These are phyloP conservation scores for Dryocosmus kuriphilus DNA, from an alignment of 2,888 invertebrate genomes.

Conservation along the genomic window DNA sequence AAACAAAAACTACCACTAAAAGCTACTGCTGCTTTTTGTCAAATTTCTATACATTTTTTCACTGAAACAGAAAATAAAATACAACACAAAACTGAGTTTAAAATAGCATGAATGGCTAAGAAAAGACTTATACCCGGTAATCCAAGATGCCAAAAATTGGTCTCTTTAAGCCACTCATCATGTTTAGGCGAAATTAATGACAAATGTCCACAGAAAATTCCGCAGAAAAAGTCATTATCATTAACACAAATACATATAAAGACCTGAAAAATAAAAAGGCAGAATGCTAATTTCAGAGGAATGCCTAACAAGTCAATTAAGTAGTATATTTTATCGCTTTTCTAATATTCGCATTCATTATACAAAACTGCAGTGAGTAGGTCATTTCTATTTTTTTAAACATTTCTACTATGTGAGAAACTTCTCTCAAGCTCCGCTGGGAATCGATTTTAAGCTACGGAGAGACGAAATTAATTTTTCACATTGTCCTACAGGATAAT, in stretches of 20 bases:
- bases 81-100: slow-evolving; percentile 87
- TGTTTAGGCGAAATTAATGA: slow-evolving; percentile 90
- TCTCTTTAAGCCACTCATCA: slow-evolving; percentile 89
- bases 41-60: slow-evolving; percentile 7
- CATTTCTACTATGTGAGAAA: too few species aligned
- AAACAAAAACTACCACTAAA: not conserved
- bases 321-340: not conserved
- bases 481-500: too few species aligned
- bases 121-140: slow-evolving; percentile 88
- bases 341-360: too few species aligned
- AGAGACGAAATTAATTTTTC: too few species aligned
- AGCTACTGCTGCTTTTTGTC: not conserved
- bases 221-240: slow-evolving; percentile 94
- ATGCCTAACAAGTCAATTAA: slow-evolving; percentile 2
- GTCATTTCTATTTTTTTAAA: too few species aligned
- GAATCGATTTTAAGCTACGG: too few species aligned
- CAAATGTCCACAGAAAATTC: slow-evolving; percentile 95
- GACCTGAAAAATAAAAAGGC: slow-evolving; percentile 81
- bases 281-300: slow-evolving; percentile 30
- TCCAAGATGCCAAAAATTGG: slow-evolving; percentile 88
- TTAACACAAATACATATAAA: slow-evolving; percentile 93
- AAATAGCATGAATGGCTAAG: slow-evolving; percentile 88
- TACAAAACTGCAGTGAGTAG: too few species aligned
- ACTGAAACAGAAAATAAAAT: slow-evolving; percentile 69
- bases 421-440: too few species aligned